phyloP scores from a whole-genome alignment of 1,140 invertebrate genomes.

The Drosophila busckii region DNA sequence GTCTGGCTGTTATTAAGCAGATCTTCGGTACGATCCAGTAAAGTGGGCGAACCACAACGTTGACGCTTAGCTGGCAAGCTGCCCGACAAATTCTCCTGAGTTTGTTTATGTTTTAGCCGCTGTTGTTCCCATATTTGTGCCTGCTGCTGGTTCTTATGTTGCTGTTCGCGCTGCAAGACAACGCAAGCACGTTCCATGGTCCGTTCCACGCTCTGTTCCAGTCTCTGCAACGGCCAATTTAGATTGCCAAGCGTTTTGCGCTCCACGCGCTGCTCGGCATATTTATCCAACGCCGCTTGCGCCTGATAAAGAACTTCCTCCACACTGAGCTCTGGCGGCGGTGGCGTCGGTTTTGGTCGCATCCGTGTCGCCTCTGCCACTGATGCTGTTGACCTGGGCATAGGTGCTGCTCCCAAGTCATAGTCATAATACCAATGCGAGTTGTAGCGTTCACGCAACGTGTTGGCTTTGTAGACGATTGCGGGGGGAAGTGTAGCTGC shows the following conservation, averaged over 20 bases:
- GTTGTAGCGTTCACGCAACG: constrained; percentile 11
- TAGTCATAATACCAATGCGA: constrained; percentile 42
- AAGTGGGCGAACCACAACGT: neutral
- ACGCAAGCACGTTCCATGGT: neutral
- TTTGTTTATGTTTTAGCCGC: neutral
- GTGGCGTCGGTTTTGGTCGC: neutral
- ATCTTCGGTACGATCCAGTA: constrained; percentile 19
- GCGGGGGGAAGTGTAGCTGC: neutral
- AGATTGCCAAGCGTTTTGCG: constrained; percentile 22
- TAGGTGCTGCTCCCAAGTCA: neutral
- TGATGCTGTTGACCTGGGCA: neutral
- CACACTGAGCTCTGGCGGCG: constrained; percentile 2
- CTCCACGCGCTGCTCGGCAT: neutral
- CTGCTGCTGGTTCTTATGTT: neutral
- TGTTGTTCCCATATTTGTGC: neutral
- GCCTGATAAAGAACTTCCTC: constrained; percentile 28
- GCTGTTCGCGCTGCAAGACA: neutral
- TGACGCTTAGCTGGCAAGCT: constrained; percentile 3
- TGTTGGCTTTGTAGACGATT: constrained; percentile 27
- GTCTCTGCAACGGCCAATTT: constrained; percentile 3
- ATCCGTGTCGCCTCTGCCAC: neutral
- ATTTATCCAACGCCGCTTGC: constrained; percentile 12
- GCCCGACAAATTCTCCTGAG: constrained; percentile 4
- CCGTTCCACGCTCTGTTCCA: neutral
- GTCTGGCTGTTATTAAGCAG: constrained; percentile 4